Base-by-base conservation (phyloP, 1,140 invertebrate species). In the Tribolium madens region DNA sequence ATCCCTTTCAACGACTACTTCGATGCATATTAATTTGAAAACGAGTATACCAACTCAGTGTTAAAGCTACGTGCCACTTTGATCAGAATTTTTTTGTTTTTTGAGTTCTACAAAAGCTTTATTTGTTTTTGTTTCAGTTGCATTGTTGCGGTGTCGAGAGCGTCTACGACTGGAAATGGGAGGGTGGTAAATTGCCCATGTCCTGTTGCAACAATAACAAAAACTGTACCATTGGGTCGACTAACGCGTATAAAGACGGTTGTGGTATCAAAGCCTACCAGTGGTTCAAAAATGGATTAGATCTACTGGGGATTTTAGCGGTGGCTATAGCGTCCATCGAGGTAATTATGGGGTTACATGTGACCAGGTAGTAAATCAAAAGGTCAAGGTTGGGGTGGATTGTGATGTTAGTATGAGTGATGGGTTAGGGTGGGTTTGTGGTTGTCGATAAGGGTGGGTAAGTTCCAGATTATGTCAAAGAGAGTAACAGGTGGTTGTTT, bases 101-200 rank as follows among this genome's bases (percentile, higher is more conserved):
- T n/a, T n/a, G n/a, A n/a, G n/a, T n/a, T n/a, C n/a, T n/a, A n/a
- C n/a, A n/a, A n/a, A n/a, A n/a, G n/a, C n/a, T n/a, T n/a, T n/a
- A n/a, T n/a, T n/a, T n/a, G n/a, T n/a, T n/a, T n/a, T n/a, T n/a
- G n/a, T 85, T 87, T 17, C 78, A 93, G 92, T 85, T 91, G 48
- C 64, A 88, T 14, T 93, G 92, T 81, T 93, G 92, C 79, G 92
- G 92, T 31, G 84, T 89, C 73, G 80, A 83, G 9, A 80, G 83
- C n/a, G 82, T 84, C 2, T 75, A 83, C 0, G 90, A 91, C 79
- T 92, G 76, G 76, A 77, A 73, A 3, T 73, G 76, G 71, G 33
- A 64, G 14, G n/a, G 10, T 7, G 60, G 50, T 9, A 47, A 12
- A 14, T 10, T 79, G 15, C 79, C 79, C 10, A 60, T 12, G 10